Conservation (phyloP, 2,888 invertebrate species). For the Choreutis nemorana region DNA sequence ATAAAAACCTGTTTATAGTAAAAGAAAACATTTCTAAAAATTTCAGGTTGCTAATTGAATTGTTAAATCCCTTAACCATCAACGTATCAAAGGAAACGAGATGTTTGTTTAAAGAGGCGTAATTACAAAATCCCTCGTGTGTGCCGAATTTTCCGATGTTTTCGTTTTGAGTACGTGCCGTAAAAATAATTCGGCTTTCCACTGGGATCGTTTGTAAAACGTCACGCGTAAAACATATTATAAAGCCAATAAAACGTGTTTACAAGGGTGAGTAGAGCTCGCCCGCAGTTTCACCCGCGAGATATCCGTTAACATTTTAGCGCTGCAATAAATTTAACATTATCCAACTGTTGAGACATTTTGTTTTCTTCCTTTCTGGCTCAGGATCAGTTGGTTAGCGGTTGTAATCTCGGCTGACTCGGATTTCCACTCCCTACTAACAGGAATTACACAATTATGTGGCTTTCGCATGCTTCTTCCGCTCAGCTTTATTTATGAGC, state of each 20-base stretch:
- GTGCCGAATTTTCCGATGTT: conserved; percentile 49
- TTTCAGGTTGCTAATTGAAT: no score
- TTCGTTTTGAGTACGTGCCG: conserved; percentile 56
- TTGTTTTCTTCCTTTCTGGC: conserved; percentile 57
- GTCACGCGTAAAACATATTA: conserved; percentile 68
- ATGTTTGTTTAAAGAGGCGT: no score
- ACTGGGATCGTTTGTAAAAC: conserved; percentile 65
- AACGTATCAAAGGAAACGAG: no score
- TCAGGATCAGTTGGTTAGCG: conserved; percentile 64
- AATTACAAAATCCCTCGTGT: conserved; percentile 59
- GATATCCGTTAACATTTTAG: conserved; percentile 66
- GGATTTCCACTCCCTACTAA: conserved; percentile 43
- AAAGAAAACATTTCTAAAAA: no score
- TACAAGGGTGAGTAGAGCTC: conserved; percentile 62
- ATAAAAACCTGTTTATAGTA: no score
- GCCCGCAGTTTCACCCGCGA: conserved; percentile 41
- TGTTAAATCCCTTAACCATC: no score
- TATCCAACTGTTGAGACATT: conserved; percentile 61
- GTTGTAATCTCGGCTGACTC: conserved; percentile 56
- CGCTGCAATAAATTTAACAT: conserved; percentile 64
- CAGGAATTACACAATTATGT: conserved; percentile 54
- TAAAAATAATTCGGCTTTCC: conserved; percentile 63
- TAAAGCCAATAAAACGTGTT: conserved; percentile 68
- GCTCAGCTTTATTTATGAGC: conserved; percentile 25
- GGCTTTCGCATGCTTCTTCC: conserved; percentile 32